These are phyloP conservation scores for Phocoena phocoena DNA, from an alignment of 2,113 vertebrate species.

Conservation along the genomic window DNA sequence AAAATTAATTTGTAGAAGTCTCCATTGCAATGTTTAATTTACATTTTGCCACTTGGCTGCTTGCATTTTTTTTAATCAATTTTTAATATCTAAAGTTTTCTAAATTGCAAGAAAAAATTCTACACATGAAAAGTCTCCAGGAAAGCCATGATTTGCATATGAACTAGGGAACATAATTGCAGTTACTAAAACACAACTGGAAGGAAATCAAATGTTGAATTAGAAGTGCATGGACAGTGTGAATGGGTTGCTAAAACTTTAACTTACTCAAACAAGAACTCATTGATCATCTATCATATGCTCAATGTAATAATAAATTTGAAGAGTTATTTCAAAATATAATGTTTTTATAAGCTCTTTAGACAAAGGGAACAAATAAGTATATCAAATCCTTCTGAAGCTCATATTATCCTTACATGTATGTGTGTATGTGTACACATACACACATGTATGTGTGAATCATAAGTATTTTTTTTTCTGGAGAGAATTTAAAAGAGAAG, in stretches of 20 bases:
- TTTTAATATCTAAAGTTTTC: constrained; percentile 6
- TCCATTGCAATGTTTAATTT: not conserved
- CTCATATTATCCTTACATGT: not conserved
- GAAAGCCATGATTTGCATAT: not conserved
- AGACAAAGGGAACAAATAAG: not conserved
- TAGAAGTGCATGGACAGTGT: not conserved
- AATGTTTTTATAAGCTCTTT: constrained; percentile 2
- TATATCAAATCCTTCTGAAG: not conserved
- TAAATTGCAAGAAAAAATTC: constrained; percentile 13
- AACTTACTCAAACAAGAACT: not conserved
- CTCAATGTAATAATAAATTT: not conserved
- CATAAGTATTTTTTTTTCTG: constrained; percentile 17
- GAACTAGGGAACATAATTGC: not conserved
- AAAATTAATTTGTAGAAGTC: not conserved
- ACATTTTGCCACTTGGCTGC: not conserved
- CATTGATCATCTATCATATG: not conserved
- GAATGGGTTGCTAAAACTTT: not conserved
- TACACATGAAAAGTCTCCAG: not conserved
- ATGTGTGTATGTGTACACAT: too few species aligned
- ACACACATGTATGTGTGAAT: not conserved
- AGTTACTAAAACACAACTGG: not conserved
- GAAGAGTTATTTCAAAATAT: not conserved
- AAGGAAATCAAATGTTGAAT: not conserved
- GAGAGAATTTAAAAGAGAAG: not conserved
- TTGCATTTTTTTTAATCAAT: constrained; percentile 26